phyloP scores from a whole-genome alignment of 2,888 invertebrate species.

The Reticulitermes lucifugus region DNA sequence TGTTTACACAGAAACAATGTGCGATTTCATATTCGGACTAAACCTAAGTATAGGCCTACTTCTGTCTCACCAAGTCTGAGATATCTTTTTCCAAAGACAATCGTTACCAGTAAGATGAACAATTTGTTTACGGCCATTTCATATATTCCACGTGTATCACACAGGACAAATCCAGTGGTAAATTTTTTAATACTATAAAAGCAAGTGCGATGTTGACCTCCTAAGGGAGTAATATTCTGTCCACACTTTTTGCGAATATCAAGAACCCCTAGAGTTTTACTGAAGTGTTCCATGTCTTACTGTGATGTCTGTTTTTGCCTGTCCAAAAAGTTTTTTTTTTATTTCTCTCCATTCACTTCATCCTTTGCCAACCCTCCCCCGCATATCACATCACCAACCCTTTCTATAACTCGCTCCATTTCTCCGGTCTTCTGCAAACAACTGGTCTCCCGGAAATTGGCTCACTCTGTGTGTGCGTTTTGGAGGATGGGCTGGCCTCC shows the following conservation, averaged over 20 bases:
- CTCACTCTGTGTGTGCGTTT: constrained; percentile 35
- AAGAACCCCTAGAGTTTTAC: neutral
- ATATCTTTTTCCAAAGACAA: too few relatives aligned
- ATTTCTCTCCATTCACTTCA: constrained; percentile 15
- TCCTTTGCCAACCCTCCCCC: neutral
- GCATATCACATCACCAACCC: constrained; percentile 12
- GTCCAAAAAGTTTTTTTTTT: constrained; percentile 9
- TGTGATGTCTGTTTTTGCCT: constrained; percentile 18
- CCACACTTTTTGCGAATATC: neutral
- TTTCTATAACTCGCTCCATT: constrained; percentile 14
- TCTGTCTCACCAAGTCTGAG: too few relatives aligned
- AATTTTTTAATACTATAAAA: too few relatives aligned
- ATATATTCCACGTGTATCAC: too few relatives aligned
- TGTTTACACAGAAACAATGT: too few relatives aligned
- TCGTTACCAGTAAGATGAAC: too few relatives aligned
- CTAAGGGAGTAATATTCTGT: neutral
- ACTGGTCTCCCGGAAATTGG: constrained; percentile 38
- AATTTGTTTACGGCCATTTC: too few relatives aligned
- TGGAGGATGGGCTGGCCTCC: neutral
- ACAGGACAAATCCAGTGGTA: too few relatives aligned
- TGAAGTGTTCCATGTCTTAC: neutral
- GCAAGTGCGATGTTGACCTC: too few relatives aligned
- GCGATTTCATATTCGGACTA: too few relatives aligned
- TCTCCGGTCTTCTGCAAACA: constrained; percentile 40
- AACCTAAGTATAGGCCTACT: too few relatives aligned